Base-by-base conservation (phyloP, 1,140 invertebrate species). In the Eueides isabella region DNA sequence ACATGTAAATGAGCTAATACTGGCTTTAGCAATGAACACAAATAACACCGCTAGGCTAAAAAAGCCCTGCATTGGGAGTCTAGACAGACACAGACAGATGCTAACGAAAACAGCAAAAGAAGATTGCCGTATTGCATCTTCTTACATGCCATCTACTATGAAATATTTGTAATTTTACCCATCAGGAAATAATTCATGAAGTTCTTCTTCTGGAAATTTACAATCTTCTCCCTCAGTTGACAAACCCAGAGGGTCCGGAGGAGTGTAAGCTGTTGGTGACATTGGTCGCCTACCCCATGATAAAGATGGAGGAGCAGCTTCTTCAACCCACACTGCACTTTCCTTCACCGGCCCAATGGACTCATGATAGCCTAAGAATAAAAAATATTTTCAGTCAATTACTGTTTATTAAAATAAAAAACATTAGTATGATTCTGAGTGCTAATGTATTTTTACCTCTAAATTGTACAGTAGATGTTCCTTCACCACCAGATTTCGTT, bases 241-340 rank as follows among this genome's bases (percentile, higher is more conserved):
- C 2, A 99, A 94, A 3, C 98, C 98, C 1, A 99, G 91, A 9
- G 98, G 98, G 94, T 99, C 98, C 82, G 99, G 98, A 79, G 98
- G 96, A 67, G 97, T 97, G 85, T 97, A 96, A 61, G 96, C 96
- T n/a, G 96, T 96, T 2, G 97, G 96, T 0, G 97, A 96, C 71
- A 98, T 93, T 2, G 97, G 96, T 80, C 98, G 93, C 61, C 97
- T 94, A 30, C 97, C 96, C 96, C 97, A 97, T 67, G 96, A 95
- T 48, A 97, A 94, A 74, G 95, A 96, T 68, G 96, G 95, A 3
- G 96, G 93, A 3, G 96, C 96, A 35, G 96, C 96, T 93, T 98
- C 98, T 93, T 99, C 98, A 1, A 99, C 97, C 99, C 99, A 99
- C 11, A 99, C 98, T n/a, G 98, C 98, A 83, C 98, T 98, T 89